phyloP scores from a whole-genome alignment of 2,113 vertebrate genomes.

The Thryonomys swinderianus region DNA sequence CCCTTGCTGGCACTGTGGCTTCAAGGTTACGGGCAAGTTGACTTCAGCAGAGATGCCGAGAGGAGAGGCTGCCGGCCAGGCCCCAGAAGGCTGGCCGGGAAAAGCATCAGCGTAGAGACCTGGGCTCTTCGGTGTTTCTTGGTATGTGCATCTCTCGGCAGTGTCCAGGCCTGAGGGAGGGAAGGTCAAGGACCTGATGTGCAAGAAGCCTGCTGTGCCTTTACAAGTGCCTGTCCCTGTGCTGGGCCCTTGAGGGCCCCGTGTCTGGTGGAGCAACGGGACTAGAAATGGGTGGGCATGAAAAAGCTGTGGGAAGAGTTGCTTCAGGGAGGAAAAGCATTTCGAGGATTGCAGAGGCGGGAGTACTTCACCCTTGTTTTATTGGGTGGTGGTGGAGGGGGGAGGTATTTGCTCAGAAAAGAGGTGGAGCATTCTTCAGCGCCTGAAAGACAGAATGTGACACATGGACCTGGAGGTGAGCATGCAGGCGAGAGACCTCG shows the following conservation, averaged over 20 bases:
- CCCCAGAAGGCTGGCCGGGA: fast-evolving
- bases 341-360: background rate
- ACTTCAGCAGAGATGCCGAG: background rate
- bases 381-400: background rate
- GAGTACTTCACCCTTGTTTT: background rate
- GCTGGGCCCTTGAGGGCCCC: background rate
- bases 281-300: background rate
- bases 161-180: background rate
- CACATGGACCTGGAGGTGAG: background rate
- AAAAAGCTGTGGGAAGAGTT: background rate
- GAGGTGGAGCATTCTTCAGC: background rate
- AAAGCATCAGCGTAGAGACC: background rate
- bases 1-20: background rate
- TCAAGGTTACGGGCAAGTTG: constrained; percentile 39
- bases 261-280: background rate
- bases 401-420: background rate
- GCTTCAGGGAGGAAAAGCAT: background rate
- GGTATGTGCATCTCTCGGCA: background rate
- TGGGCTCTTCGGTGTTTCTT: background rate
- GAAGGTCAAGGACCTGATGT: background rate
- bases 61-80: background rate
- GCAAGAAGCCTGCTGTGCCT: background rate
- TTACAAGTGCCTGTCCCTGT: background rate
- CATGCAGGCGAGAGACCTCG: background rate
- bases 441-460: background rate